Base-by-base conservation (phyloP, 2,797 vertebrate species). In the Mallotus villosus region DNA sequence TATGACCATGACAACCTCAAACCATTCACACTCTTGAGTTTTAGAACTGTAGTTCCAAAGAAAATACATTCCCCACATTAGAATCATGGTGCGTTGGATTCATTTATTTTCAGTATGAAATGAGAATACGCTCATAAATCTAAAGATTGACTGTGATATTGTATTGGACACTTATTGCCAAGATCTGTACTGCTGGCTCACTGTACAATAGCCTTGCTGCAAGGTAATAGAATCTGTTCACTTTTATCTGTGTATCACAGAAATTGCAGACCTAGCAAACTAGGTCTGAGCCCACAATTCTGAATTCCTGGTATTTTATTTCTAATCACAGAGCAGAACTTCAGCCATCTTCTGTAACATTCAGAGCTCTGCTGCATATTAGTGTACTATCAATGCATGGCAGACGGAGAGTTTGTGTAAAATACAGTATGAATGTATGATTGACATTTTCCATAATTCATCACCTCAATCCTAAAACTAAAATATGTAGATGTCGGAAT, bases 151-250 rank as follows among this genome's bases (percentile, higher is more conserved):
- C 32, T 63, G 19, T 14, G 32, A 63, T 12, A 63, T 29, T 29
- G 19, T 63, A 41, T 16, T 63, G 9, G 19, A 63, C 32, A 63
- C 51, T 5, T n/a, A 63, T 21, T 37, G 34, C n/a, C 19, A 37
- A 34, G 32, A 60, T 60, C 24, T 63, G 37, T 37, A 63, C 19
- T 34, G 29, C 32, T 37, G 32, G 32, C 62, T n/a, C 2, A 63
- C 61, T 55, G 17, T 37, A 63, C 61, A 63, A 25, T 37, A 8
- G 19, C n/a, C 16, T 37, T 32, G 19, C 32, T 37, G 32, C 7
- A 63, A 63, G 29, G 57, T 63, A 63, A 63, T 63, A 59, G 57
- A 63, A 63, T 63, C 14, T 29, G 61, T 32, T 27, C 14, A 27
- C 4, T 62, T 63, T 62, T 34, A 63, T 19, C 27, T 7, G 16